phyloP scores from a whole-genome alignment of 2,888 invertebrate species.

The Pyrocoelia pectoralis region DNA sequence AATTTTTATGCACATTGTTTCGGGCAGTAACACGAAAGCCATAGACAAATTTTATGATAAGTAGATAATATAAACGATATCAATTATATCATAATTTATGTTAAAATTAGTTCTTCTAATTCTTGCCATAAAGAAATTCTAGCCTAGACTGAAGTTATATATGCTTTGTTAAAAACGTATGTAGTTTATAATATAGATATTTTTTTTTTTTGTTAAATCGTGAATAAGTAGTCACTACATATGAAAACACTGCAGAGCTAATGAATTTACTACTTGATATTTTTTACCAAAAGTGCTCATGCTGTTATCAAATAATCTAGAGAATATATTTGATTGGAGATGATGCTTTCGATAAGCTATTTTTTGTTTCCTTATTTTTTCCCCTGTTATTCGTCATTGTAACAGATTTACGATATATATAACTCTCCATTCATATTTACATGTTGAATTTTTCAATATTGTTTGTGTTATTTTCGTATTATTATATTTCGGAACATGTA shows the following conservation, averaged over 20 bases:
- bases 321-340: constrained; percentile 31
- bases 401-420: constrained; percentile 13
- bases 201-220: constrained; percentile 36
- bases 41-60: constrained; percentile 47
- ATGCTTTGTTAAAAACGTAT: constrained; percentile 53
- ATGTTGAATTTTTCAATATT: constrained; percentile 20
- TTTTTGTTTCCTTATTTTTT: neutral
- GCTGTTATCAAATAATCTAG: constrained; percentile 62
- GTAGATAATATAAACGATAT: constrained; percentile 50
- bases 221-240: constrained; percentile 42
- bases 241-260: constrained; percentile 46
- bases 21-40: constrained; percentile 35
- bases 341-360: constrained; percentile 20
- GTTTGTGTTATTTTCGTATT: constrained; percentile 13
- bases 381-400: no score
- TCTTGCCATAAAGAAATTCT: constrained; percentile 60
- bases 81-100: constrained; percentile 51
- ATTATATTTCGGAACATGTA: constrained; percentile 43
- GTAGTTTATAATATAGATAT: constrained; percentile 43
- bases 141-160: constrained; percentile 58
- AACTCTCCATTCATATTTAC: constrained; percentile 27
- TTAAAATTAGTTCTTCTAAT: constrained; percentile 53
- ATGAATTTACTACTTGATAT: constrained; percentile 55
- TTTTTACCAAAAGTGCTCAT: constrained; percentile 76
- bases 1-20: constrained; percentile 21